Base-by-base conservation (phyloP, 2,113 vertebrate species). In the Epinephelus lanceolatus region DNA sequence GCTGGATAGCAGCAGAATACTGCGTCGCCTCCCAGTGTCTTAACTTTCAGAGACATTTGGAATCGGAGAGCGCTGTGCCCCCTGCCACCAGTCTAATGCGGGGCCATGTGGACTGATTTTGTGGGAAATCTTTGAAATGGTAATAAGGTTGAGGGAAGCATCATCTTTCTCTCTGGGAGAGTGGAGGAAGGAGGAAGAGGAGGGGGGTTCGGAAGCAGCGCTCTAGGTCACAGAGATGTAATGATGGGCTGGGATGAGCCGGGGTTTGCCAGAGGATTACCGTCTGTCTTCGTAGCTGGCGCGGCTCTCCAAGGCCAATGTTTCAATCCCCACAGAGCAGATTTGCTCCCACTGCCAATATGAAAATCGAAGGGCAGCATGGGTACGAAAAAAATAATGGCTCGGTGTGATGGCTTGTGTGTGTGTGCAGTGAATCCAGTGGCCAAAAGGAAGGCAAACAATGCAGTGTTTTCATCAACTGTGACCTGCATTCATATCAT, bases 61-160 rank as follows among this genome's bases (percentile, higher is more conserved):
- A 87, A 88, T 80, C 33, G 8, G 80, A 86, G 70, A 79, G 60
- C 67, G 11, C 51, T 0, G 40, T 47, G 42, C 71, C 88, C 81
- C 76, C 80, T 17, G 70, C 90, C 91, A 76, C 57, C 40, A 6
- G 57, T 23, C 57, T 84, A 85, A 93, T 87, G 59, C 25, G 6
- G n/a, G 73, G 76, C 87, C 78, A 82, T 81, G 90, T 69, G 63
- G 80, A 42, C 82, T 70, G 63, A 89, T 92, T 94, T 92, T 86
- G 75, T 74, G 81, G 89, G 68, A 81, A 88, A 87, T 91, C 90
- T 93, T 93, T 93, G 91, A 95, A 93, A 92, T 93, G 92, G 86
- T 91, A 93, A 92, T 92, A 62, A 72, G 88, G 76, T 33, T 40
- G 30, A 77, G 70, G 78, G 73, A 81, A 78, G 80, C 90, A 67